phyloP scores from a whole-genome alignment of 2,888 invertebrate species.

The Microdon myrmicae region DNA sequence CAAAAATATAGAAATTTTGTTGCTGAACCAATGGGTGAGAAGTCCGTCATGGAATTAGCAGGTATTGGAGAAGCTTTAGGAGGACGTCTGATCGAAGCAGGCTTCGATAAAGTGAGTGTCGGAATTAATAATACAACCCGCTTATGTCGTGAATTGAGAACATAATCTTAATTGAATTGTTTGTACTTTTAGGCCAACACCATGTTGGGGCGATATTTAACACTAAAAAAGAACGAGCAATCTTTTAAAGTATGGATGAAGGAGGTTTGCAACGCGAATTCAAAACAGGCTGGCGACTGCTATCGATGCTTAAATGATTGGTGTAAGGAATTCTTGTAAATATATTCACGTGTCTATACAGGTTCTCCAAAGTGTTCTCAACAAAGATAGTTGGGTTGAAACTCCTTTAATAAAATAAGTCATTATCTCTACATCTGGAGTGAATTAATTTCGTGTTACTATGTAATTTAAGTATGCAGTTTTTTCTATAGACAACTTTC shows the following conservation, averaged over 20 bases:
- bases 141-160: too few species aligned
- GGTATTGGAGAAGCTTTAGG: constrained; percentile 96
- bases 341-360: too few species aligned
- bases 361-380: too few species aligned
- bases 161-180: too few species aligned
- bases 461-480: too few species aligned
- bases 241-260: constrained; percentile 98
- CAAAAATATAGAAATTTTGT: constrained; percentile 91
- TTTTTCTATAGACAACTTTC: too few species aligned
- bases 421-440: too few species aligned
- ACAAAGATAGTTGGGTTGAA: too few species aligned
- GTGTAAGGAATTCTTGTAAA: constrained; percentile 97
- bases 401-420: too few species aligned
- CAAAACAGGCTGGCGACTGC: constrained; percentile 93
- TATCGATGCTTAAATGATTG: constrained; percentile 95
- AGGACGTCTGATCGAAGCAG: constrained; percentile 82
- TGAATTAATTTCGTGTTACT: too few species aligned
- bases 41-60: constrained; percentile 78
- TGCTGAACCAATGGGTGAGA: constrained; percentile 78
- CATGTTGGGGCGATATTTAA: constrained; percentile 94
- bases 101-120: constrained; percentile 93
- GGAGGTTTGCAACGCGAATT: constrained; percentile 88
- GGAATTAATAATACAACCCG: too few species aligned
- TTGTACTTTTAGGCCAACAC: constrained; percentile 87
- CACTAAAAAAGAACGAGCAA: constrained; percentile 94